Conservation (phyloP, 2,797 vertebrate genomes). For the Crenuchus spilurus region DNA sequence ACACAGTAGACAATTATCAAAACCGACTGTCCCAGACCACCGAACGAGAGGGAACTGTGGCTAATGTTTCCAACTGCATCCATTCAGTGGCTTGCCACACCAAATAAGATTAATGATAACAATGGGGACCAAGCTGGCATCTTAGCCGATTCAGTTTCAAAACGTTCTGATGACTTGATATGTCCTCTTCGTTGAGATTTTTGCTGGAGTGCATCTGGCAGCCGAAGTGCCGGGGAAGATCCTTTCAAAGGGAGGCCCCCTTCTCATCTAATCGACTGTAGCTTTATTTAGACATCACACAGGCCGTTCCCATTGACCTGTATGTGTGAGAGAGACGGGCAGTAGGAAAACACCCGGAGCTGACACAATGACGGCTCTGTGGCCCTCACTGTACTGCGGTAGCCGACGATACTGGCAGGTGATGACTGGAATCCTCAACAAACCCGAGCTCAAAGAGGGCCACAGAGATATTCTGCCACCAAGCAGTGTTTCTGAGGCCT, state of each 20-base stretch:
- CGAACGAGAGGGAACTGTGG: conserved; percentile 3
- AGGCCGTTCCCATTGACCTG: conserved; percentile 49
- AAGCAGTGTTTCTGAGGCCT: background rate
- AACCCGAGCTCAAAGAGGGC: conserved; percentile 25
- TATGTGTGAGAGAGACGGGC: conserved; percentile 33
- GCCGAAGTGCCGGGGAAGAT: conserved; percentile 27
- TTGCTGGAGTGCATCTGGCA: conserved; percentile 17
- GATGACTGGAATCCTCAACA: conserved; percentile 44
- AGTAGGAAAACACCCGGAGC: conserved; percentile 47
- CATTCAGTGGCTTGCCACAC: conserved; percentile 32
- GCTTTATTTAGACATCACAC: conserved; percentile 44
- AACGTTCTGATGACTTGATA: conserved; percentile 35
- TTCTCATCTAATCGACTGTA: conserved; percentile 30
- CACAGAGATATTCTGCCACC: background rate
- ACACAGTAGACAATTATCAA: conserved; percentile 14
- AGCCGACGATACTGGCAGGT: conserved; percentile 40
- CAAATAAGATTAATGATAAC: conserved; percentile 23
- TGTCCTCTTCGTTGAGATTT: conserved; percentile 3
- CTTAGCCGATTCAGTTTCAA: conserved; percentile 3
- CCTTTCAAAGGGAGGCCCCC: conserved; percentile 40
- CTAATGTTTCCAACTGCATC: conserved; percentile 22
- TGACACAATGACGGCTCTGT: conserved; percentile 52
- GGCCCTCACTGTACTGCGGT: conserved; percentile 33
- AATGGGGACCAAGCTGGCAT: background rate
- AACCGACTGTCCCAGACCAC: conserved; percentile 16